Evolutionary conservation across 2,888 invertebrate species (phyloP).

Genomic region (Pemphredon lugubris): DNA sequence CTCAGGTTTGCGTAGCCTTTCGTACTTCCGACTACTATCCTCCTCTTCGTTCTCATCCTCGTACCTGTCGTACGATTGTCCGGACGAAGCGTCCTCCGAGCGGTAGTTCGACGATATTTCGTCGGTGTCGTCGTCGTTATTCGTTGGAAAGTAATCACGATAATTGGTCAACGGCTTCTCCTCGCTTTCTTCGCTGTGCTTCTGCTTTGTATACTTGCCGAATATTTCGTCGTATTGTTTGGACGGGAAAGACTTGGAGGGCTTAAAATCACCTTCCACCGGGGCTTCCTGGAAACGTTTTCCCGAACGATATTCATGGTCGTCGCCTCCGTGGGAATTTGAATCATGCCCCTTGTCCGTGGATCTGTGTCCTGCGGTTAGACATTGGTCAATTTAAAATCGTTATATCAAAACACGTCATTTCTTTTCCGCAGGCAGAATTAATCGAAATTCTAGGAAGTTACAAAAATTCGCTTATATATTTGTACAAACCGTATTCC

Average conservation of each 20-base stretch:
- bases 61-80: slow-evolving; percentile 25
- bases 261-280: slow-evolving; percentile 62
- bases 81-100: slow-evolving; percentile 33
- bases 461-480: background rate
- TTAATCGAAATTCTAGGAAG: background rate
- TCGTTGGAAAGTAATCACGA: slow-evolving; percentile 46
- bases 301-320: slow-evolving; percentile 27
- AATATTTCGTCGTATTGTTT: slow-evolving; percentile 69
- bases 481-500: slow-evolving; percentile 28
- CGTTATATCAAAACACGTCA: too few relatives aligned
- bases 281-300: slow-evolving; percentile 51
- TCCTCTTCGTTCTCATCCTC: slow-evolving; percentile 67
- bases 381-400: too few relatives aligned
- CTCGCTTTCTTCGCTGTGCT: slow-evolving; percentile 49
- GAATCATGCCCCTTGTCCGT: slow-evolving; percentile 38
- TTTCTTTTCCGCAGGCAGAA: too few relatives aligned
- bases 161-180: slow-evolving; percentile 57
- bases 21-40: slow-evolving; percentile 61
- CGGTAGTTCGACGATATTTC: slow-evolving; percentile 34
- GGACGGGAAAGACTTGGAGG: slow-evolving; percentile 63
- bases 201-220: slow-evolving; percentile 64
- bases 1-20: slow-evolving; percentile 55
- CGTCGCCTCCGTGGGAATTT: slow-evolving; percentile 39
- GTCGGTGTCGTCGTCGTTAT: slow-evolving; percentile 56
- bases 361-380: slow-evolving; percentile 49